Conservation (phyloP, 2,888 invertebrate genomes). For the Himalopsyche japonica region DNA sequence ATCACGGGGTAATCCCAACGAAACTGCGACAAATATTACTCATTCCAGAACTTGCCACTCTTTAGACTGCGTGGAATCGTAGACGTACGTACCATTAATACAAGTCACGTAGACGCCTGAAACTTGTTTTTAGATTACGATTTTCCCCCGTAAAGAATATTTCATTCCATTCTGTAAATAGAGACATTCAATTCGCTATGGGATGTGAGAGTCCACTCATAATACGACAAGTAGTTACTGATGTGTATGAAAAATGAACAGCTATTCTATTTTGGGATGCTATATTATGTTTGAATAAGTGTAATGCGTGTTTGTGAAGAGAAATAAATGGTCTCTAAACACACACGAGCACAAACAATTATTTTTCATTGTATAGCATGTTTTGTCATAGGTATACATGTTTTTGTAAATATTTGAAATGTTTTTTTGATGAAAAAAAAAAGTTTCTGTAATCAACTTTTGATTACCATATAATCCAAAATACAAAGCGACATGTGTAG, state of each 20-base stretch:
- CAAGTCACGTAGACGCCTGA: conserved; percentile 15
- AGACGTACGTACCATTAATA: conserved; percentile 15
- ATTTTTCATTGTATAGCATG: too few relatives aligned
- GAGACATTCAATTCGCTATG: background rate
- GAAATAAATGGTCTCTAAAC: background rate
- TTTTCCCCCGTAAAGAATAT: background rate
- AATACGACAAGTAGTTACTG: background rate
- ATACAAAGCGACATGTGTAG: too few relatives aligned
- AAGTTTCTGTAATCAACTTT: too few relatives aligned
- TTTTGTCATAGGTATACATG: too few relatives aligned
- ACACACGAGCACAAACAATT: too few relatives aligned
- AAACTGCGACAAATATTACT: conserved; percentile 2
- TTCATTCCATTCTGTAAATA: background rate
- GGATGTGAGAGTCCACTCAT: background rate
- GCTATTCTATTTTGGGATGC: background rate
- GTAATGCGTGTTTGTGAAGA: background rate
- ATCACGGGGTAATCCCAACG: background rate
- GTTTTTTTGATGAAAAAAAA: too few relatives aligned
- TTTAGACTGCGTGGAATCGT: background rate
- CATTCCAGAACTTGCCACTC: background rate
- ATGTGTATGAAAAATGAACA: background rate
- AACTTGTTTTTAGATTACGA: background rate
- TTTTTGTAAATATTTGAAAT: too few relatives aligned
- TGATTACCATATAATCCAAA: too few relatives aligned
- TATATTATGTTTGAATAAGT: background rate